Percentiles rank a stretch among this genome's conserved stretches.
Evolutionary conservation across 2,797 vertebrate genomes (phyloP).

Genomic region (Rhinophrynus dorsalis): DNA sequence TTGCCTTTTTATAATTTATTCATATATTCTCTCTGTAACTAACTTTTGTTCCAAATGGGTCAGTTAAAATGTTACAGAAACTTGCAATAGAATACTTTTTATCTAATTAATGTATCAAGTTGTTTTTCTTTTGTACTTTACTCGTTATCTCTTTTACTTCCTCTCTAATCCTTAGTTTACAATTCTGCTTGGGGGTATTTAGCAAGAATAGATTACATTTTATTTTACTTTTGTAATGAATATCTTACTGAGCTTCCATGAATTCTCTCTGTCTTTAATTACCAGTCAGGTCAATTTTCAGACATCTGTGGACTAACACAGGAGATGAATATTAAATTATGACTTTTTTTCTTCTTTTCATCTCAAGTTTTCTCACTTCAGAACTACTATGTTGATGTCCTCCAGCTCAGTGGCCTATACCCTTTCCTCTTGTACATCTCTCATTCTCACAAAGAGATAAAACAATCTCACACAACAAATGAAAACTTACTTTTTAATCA

Average conservation of each 20-base stretch:
- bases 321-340: constrained; percentile 21
- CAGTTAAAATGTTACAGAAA: background rate
- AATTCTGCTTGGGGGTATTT: background rate
- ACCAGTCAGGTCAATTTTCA: constrained; percentile 42
- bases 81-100: background rate
- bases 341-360: background rate
- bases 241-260: constrained; percentile 40
- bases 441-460: constrained; percentile 7
- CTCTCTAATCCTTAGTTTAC: constrained; percentile 7
- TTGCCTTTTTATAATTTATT: too few relatives aligned
- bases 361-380: background rate
- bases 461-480: constrained; percentile 24
- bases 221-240: constrained; percentile 20
- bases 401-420: background rate
- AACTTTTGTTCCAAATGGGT: too few relatives aligned
- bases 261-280: constrained; percentile 51
- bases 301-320: constrained; percentile 48
- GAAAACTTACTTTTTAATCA: constrained; percentile 15
- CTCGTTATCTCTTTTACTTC: constrained; percentile 2
- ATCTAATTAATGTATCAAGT: background rate
- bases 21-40: too few relatives aligned
- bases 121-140: background rate
- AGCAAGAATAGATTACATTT: constrained; percentile 1
- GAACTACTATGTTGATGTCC: background rate
- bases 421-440: background rate